A percentile compares a stretch with the other conserved stretches of the same genome.
phyloP scores from a whole-genome alignment of 2,113 vertebrate species.

The Cercopithecus mona region DNA sequence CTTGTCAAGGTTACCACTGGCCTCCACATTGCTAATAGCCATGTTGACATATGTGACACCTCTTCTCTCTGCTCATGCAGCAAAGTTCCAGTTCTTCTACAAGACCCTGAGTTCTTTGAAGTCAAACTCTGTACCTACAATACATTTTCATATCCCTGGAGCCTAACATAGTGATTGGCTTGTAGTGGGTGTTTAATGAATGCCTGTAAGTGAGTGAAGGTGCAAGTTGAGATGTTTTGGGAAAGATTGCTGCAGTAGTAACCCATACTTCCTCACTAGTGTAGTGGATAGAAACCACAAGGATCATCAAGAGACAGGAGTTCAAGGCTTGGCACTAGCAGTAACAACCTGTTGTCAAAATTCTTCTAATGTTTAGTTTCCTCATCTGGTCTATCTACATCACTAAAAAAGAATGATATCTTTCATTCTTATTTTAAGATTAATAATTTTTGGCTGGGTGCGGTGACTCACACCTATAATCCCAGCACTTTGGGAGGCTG shows the following conservation, averaged over 20 bases:
- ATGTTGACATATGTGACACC: background rate
- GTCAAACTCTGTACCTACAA: background rate
- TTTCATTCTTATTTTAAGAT: background rate
- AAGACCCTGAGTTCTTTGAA: background rate
- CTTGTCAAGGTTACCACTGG: background rate
- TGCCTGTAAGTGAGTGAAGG: background rate
- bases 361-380: background rate
- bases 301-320: background rate
- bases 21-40: background rate
- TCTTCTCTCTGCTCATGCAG: background rate
- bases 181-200: slow-evolving; percentile 20
- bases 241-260: background rate
- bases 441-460: background rate
- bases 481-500: background rate
- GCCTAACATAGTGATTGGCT: background rate
- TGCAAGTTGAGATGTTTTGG: background rate
- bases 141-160: background rate
- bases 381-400: background rate
- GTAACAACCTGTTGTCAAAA: background rate
- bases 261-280: background rate
- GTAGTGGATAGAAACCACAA: background rate
- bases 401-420: background rate
- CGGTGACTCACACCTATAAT: background rate
- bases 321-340: background rate
- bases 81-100: slow-evolving; percentile 32